Conservation (phyloP, 2,797 vertebrate genomes). For the Phoxinus dragarum region DNA sequence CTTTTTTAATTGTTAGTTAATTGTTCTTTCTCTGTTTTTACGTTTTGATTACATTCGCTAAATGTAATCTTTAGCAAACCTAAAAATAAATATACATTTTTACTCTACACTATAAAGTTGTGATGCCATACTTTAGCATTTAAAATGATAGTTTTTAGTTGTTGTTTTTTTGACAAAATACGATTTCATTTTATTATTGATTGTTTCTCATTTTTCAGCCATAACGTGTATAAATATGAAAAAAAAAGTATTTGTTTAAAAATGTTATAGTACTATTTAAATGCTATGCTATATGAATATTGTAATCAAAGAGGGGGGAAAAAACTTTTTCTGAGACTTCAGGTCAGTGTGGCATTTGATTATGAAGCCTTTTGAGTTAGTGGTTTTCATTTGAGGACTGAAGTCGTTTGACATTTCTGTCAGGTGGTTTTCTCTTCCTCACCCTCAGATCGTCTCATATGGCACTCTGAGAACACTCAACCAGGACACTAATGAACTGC, state of each 20-base stretch:
- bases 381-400: conserved; percentile 15
- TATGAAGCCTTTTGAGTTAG: conserved; percentile 15
- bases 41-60: background rate
- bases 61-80: background rate
- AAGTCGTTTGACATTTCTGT: conserved; percentile 43
- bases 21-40: background rate
- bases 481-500: conserved; percentile 32
- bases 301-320: background rate
- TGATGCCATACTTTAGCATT: background rate
- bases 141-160: background rate
- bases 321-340: background rate
- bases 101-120: background rate
- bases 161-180: too few species aligned
- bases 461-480: conserved; percentile 24
- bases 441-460: conserved; percentile 17
- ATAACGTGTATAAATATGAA: too few species aligned
- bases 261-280: background rate
- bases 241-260: too few species aligned
- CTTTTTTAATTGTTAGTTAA: too few species aligned
- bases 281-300: background rate
- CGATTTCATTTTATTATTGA: background rate
- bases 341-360: conserved; percentile 30
- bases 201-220: background rate
- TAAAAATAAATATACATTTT: background rate
- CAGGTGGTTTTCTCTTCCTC: conserved; percentile 28